phyloP scores from a whole-genome alignment of 2,888 invertebrate species.

The Stratiomys singularior region DNA sequence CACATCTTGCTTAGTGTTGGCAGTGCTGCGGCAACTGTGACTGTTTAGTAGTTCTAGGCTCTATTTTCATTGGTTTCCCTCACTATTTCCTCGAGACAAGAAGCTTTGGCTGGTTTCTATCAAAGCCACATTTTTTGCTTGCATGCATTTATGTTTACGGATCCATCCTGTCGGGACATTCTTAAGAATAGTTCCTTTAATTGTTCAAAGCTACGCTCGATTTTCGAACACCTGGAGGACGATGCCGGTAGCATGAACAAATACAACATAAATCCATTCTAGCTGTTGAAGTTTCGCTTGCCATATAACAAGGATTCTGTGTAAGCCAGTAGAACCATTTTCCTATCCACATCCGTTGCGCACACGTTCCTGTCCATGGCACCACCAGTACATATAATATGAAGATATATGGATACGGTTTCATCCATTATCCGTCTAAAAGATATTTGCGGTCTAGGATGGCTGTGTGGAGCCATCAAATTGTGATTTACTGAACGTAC shows the following conservation, averaged over 20 bases:
- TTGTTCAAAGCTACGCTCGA: too few species aligned
- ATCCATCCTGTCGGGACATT: too few species aligned
- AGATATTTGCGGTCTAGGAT: conserved; percentile 50
- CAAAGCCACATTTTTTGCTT: too few species aligned
- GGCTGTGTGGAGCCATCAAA: conserved; percentile 51
- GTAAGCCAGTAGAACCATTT: not conserved
- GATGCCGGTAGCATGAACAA: not conserved
- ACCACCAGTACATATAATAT: conserved; percentile 39
- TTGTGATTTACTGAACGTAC: conserved; percentile 51
- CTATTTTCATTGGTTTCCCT: too few species aligned
- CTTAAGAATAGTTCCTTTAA: too few species aligned
- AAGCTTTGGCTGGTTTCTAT: too few species aligned
- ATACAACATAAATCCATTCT: not conserved
- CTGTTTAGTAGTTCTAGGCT: not conserved
- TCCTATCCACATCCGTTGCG: conserved; percentile 23
- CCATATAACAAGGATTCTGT: not conserved
- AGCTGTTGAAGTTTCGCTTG: too few species aligned
- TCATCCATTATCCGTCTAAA: conserved; percentile 49
- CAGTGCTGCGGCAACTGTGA: not conserved
- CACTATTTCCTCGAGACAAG: too few species aligned
- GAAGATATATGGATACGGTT: conserved; percentile 48
- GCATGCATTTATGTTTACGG: too few species aligned
- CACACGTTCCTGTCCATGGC: conserved; percentile 14
- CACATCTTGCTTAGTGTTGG: not conserved
- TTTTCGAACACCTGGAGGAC: too few species aligned